Evolutionary conservation across 2,113 vertebrate species (phyloP).

Genomic region (Speoplatyrhinus poulsoni): DNA sequence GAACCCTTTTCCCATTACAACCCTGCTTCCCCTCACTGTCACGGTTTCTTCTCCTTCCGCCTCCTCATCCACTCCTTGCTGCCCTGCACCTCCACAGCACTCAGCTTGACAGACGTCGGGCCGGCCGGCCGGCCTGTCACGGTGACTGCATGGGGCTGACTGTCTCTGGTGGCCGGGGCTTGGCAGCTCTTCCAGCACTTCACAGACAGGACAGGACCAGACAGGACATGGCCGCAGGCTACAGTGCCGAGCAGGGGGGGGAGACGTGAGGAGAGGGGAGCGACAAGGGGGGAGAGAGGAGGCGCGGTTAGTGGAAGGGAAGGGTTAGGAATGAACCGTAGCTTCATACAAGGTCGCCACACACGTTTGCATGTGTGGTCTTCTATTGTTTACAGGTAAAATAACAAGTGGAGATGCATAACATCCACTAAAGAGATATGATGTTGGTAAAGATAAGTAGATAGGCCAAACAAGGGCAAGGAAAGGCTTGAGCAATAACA

Average conservation of each 20-base stretch:
- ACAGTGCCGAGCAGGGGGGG: constrained; percentile 12
- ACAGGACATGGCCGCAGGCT: constrained; percentile 45
- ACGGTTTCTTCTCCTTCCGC: no score
- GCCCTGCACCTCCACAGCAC: constrained; percentile 30
- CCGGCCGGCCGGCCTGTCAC: constrained; percentile 53
- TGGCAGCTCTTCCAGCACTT: constrained; percentile 53
- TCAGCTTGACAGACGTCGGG: constrained; percentile 61
- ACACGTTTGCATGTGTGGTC: no score
- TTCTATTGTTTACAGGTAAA: no score
- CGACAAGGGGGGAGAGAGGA: background rate
- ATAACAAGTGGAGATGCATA: no score
- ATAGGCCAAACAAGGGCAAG: no score
- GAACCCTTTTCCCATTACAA: no score
- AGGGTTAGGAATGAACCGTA: constrained; percentile 16
- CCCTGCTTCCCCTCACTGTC: no score
- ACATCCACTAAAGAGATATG: no score
- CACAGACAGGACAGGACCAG: constrained; percentile 47
- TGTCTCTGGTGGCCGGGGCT: constrained; percentile 49
- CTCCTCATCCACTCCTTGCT: background rate
- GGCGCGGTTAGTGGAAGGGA: constrained; percentile 9
- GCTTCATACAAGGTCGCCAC: no score
- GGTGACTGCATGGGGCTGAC: constrained; percentile 48
- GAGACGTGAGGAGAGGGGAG: constrained; percentile 18
- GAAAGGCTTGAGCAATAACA: no score
- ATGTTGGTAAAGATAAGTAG: no score